Conservation (phyloP, 2,797 vertebrate genomes). For the Gallinago stenura region DNA sequence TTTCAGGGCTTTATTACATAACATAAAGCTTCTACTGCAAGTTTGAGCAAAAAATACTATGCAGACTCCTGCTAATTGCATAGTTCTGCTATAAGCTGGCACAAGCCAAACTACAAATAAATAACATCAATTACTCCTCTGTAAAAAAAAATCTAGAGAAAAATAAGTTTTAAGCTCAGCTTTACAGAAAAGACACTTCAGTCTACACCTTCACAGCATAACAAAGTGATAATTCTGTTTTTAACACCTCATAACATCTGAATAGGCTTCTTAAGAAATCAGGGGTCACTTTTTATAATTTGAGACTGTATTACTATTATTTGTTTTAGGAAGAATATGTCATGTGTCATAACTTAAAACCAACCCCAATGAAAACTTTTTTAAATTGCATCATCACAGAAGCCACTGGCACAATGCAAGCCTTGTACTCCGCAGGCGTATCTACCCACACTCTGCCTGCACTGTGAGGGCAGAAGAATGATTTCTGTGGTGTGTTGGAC, state of each 20-base stretch:
- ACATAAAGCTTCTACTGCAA: constrained; percentile 68
- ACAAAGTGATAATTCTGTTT: not conserved
- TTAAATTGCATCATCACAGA: not conserved
- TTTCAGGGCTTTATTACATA: constrained; percentile 69
- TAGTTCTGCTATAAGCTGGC: constrained; percentile 37
- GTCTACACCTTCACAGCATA: not conserved
- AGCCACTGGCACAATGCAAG: not conserved
- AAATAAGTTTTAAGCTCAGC: not conserved
- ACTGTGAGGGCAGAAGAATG: not conserved
- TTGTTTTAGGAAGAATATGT: not conserved
- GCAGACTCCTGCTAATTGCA: constrained; percentile 50
- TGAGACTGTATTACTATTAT: not conserved
- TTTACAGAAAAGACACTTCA: not conserved
- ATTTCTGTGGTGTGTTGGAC: not conserved
- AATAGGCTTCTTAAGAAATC: not conserved
- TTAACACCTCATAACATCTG: not conserved
- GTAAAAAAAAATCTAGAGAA: not conserved
- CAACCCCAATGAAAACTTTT: not conserved
- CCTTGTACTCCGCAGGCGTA: not conserved
- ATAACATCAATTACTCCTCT: not conserved
- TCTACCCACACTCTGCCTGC: not conserved
- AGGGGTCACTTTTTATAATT: not conserved
- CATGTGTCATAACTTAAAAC: not conserved
- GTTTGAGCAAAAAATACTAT: constrained; percentile 55
- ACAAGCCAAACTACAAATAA: constrained; percentile 2